Percentiles rank a stretch among this genome's conserved stretches.
phyloP scores from a whole-genome alignment of 1,140 invertebrate species.

The Euwallacea similis region DNA sequence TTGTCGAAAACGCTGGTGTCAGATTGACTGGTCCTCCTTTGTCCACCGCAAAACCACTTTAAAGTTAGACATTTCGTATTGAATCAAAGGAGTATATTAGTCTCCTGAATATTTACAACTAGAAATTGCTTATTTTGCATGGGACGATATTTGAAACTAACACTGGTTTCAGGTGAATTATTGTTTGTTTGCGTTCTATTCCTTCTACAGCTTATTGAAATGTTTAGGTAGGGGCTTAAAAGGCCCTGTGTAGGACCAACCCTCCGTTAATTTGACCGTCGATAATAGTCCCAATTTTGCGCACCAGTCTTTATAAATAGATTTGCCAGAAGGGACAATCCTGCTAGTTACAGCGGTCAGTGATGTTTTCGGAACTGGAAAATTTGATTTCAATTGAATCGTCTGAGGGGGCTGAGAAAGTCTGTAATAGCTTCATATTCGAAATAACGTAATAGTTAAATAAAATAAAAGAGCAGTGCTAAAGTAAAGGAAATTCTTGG shows the following conservation, averaged over 20 bases:
- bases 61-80: background rate
- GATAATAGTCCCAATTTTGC: constrained; percentile 21
- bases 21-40: constrained; percentile 22
- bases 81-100: too few relatives aligned
- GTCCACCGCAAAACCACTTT: constrained; percentile 18
- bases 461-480: too few relatives aligned
- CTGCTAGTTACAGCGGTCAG: constrained; percentile 21
- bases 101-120: too few relatives aligned
- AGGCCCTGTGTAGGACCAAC: too few relatives aligned
- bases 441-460: too few relatives aligned
- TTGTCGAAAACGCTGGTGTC: constrained; percentile 20
- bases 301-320: constrained; percentile 14
- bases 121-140: too few relatives aligned
- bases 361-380: constrained; percentile 17
- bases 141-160: background rate
- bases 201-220: background rate
- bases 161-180: background rate
- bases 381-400: background rate
- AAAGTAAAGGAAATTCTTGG: too few relatives aligned
- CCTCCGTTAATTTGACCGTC: constrained; percentile 8
- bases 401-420: too few relatives aligned
- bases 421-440: too few relatives aligned
- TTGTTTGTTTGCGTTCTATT: background rate
- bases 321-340: constrained; percentile 2
- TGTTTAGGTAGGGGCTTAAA: background rate